Evolutionary conservation across 30 jellyfish, hydroid and myxozoan genomes (phyloP).

Genomic region (Aurelia sp.): DNA sequence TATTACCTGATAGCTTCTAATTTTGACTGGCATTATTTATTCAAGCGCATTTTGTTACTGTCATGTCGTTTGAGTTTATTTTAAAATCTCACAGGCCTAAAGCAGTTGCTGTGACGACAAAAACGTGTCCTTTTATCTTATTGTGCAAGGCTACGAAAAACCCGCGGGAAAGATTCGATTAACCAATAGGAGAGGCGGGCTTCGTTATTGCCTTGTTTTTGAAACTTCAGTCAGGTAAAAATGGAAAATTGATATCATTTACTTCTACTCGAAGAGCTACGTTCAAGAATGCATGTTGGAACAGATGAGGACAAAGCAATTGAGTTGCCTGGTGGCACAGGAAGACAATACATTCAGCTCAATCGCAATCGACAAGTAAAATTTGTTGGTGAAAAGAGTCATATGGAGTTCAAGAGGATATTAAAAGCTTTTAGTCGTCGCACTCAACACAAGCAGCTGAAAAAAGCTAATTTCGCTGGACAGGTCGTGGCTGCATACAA

Average conservation of each 20-base stretch:
- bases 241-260: not conserved
- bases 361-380: not conserved
- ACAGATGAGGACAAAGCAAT: conserved; percentile 8
- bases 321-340: conserved; percentile 28
- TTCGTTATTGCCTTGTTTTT: no score
- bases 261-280: conserved; percentile 11
- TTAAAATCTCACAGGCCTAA: no score
- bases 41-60: no score
- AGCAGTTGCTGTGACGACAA: no score
- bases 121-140: no score
- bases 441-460: not conserved
- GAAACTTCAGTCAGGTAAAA: no score
- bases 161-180: no score
- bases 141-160: no score
- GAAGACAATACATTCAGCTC: conserved; percentile 18
- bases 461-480: conserved; percentile 1
- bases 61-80: no score
- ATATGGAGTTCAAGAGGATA: not conserved
- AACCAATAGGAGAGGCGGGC: no score
- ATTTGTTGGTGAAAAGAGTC: conserved; percentile 32
- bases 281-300: conserved; percentile 40
- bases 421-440: conserved; percentile 12
- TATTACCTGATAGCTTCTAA: no score
- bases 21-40: no score
- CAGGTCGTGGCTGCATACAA: conserved; percentile 34